Evolutionary conservation across 1,140 invertebrate genomes (phyloP).

Genomic region (Drosophila insularis): DNA sequence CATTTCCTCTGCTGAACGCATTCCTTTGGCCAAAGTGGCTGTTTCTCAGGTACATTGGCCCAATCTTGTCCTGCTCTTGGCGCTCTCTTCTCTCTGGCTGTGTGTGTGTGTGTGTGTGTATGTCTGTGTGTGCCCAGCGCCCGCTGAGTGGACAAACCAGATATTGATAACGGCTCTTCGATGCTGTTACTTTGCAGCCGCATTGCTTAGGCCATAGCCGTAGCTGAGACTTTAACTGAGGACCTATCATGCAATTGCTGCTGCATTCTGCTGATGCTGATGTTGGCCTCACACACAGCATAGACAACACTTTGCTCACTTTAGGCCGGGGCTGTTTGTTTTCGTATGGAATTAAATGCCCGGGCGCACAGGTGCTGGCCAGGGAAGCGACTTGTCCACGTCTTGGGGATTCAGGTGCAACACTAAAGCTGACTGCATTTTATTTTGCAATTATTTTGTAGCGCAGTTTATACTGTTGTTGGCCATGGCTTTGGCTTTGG

Average conservation of each 20-base stretch:
- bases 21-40: constrained; percentile 76
- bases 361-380: constrained; percentile 72
- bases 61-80: constrained; percentile 70
- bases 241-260: constrained; percentile 66
- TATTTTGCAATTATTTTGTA: constrained; percentile 80
- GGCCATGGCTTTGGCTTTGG: constrained; percentile 50
- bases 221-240: constrained; percentile 45
- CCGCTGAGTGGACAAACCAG: constrained; percentile 81
- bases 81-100: too few species aligned
- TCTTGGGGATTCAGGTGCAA: constrained; percentile 60
- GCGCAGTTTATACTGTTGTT: constrained; percentile 61
- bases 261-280: constrained; percentile 65
- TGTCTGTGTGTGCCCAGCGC: constrained; percentile 50
- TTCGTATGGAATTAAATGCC: constrained; percentile 74
- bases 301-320: constrained; percentile 43
- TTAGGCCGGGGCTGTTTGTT: constrained; percentile 64
- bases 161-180: constrained; percentile 82
- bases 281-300: constrained; percentile 45
- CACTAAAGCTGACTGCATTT: constrained; percentile 66
- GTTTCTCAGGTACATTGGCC: constrained; percentile 80
- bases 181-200: constrained; percentile 76
- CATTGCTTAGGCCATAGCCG: constrained; percentile 60
- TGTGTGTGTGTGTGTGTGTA: constrained; percentile 28
- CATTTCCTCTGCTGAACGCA: constrained; percentile 56
- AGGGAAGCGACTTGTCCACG: constrained; percentile 19